Evolutionary conservation across 2,888 invertebrate genomes (phyloP).

Genomic region (Pyralis farinalis): DNA sequence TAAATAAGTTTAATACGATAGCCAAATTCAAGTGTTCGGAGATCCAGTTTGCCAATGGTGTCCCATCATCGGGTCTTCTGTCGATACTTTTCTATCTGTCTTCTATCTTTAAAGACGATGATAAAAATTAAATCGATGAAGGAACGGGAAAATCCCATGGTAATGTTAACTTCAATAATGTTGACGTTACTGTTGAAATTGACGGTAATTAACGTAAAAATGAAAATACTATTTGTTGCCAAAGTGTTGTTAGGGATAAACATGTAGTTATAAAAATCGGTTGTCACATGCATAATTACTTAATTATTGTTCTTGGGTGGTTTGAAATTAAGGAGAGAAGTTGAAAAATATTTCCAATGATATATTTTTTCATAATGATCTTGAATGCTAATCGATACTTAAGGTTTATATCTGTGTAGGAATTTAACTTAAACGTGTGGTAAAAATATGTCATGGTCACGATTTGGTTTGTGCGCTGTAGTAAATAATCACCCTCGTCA

Average conservation of each 20-base stretch:
- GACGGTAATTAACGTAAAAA: conserved; percentile 49
- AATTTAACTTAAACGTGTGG: conserved; percentile 76
- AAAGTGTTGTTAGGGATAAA: conserved; percentile 79
- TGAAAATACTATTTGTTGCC: conserved; percentile 78
- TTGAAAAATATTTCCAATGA: conserved; percentile 79
- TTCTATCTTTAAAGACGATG: conserved; percentile 63
- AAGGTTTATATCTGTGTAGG: conserved; percentile 79
- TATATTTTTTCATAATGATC: conserved; percentile 81
- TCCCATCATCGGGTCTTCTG: conserved; percentile 47
- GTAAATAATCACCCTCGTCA: conserved; percentile 12
- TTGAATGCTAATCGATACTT: conserved; percentile 77
- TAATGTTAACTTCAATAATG: conserved; percentile 60
- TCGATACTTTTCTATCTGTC: conserved; percentile 62
- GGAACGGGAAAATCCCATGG: conserved; percentile 45
- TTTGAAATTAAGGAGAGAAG: conserved; percentile 74
- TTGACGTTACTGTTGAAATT: conserved; percentile 64
- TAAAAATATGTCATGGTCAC: conserved; percentile 58
- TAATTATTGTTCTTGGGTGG: conserved; percentile 76
- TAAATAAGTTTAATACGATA: conserved; percentile 46
- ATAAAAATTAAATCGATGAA: conserved; percentile 44
- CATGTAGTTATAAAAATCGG: conserved; percentile 76
- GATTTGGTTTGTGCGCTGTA: conserved; percentile 39
- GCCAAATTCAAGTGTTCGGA: conserved; percentile 50
- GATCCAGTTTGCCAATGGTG: conserved; percentile 39
- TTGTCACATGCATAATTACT: conserved; percentile 76